Percentiles rank a stretch among this genome's conserved stretches.
Conservation (phyloP, 2,113 vertebrate species). For the Halcyon senegalensis region DNA sequence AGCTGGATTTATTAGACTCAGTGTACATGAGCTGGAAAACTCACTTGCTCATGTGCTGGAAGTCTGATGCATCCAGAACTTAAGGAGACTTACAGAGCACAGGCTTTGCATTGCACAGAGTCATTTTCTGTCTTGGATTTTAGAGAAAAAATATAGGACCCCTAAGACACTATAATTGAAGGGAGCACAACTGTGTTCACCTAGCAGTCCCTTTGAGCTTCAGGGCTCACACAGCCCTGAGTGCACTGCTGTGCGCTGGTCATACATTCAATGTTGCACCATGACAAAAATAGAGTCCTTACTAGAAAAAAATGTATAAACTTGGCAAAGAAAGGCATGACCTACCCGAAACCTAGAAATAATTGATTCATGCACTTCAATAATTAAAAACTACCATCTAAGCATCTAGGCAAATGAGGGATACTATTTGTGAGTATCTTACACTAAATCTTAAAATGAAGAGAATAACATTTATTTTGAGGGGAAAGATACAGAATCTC, state of each 20-base stretch:
- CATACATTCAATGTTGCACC: background rate
- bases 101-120: background rate
- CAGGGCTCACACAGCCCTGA: background rate
- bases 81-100: background rate
- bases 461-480: background rate
- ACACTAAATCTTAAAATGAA: background rate
- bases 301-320: background rate
- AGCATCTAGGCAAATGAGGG: background rate
- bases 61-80: background rate
- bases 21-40: background rate
- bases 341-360: constrained; percentile 2
- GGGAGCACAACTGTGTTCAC: background rate
- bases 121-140: background rate
- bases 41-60: background rate
- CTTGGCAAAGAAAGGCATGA: background rate
- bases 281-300: background rate
- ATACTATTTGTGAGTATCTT: background rate
- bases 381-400: background rate
- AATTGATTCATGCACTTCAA: constrained; percentile 8
- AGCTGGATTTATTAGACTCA: background rate
- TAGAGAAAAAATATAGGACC: background rate
- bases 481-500: background rate
- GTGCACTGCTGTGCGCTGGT: background rate
- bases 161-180: background rate
- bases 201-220: background rate